These are phyloP conservation scores for Chauna torquata DNA, from an alignment of 2,113 vertebrate genomes.

Conservation along the genomic window DNA sequence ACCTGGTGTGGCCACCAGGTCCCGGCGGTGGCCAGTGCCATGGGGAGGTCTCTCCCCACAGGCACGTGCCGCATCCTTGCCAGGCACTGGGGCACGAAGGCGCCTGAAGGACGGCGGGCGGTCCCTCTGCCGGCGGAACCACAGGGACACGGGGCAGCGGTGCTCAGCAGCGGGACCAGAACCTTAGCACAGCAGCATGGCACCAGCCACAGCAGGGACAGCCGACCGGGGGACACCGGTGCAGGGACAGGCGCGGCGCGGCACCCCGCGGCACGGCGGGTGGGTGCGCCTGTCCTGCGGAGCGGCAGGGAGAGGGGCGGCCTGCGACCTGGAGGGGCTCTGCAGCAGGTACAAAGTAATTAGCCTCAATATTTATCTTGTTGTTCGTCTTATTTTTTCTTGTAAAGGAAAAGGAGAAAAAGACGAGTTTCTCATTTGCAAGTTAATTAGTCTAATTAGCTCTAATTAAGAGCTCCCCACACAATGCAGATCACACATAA, in stretches of 20 bases:
- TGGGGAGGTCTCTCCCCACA: fast-evolving
- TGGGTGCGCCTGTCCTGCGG: fast-evolving
- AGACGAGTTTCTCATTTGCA: conserved; percentile 81
- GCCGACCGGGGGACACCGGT: fast-evolving
- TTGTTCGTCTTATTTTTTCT: not conserved
- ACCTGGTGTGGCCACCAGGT: not conserved
- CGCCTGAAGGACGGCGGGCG: fast-evolving
- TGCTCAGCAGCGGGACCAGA: not conserved
- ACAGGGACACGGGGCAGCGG: fast-evolving
- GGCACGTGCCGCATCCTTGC: fast-evolving
- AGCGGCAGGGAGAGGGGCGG: not conserved
- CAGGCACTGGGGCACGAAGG: fast-evolving
- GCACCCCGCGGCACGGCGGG: not conserved
- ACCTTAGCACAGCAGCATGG: too few species aligned
- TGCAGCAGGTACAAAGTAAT: conserved; percentile 18
- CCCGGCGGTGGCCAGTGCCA: fast-evolving
- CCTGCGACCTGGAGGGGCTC: not conserved
- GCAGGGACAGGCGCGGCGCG: not conserved
- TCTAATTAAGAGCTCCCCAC: conserved; percentile 85
- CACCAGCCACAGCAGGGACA: not conserved
- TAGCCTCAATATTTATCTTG: conserved; percentile 78
- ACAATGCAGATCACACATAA: conserved; percentile 71
- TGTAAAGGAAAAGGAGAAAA: conserved; percentile 27
- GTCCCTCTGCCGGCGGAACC: fast-evolving
- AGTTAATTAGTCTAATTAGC: conserved; percentile 89